Percentiles rank a stretch among this genome's conserved stretches.
phyloP scores from a whole-genome alignment of 2,797 vertebrate species.

The Aplochiton taeniatus region DNA sequence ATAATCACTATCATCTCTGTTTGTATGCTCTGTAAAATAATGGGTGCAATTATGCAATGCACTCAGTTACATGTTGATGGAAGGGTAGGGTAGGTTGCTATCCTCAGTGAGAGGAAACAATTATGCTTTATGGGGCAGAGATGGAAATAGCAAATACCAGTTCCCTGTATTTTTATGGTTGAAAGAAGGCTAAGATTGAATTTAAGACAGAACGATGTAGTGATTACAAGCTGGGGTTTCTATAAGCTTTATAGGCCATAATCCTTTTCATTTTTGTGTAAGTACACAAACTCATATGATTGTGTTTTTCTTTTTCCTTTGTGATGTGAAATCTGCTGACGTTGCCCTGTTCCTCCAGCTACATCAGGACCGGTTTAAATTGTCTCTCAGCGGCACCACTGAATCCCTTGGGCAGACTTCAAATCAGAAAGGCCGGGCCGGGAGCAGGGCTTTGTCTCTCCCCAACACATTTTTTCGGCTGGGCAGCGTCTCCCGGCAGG shows the following conservation, averaged over 20 bases:
- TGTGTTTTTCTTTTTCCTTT: constrained; percentile 47
- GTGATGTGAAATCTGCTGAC: constrained; percentile 59
- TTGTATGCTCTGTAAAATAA: constrained; percentile 9
- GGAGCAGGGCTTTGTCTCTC: constrained; percentile 33
- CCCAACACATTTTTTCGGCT: constrained; percentile 66
- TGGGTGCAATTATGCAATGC: constrained; percentile 19
- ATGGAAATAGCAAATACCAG: constrained; percentile 17
- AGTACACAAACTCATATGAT: too few relatives aligned
- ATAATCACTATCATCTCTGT: constrained; percentile 32
- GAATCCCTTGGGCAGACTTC: constrained; percentile 55
- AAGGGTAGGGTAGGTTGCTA: constrained; percentile 3
- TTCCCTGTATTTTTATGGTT: constrained; percentile 12
- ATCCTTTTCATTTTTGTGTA: too few relatives aligned
- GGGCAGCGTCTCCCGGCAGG: constrained; percentile 55
- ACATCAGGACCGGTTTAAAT: constrained; percentile 61
- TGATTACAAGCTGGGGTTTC: constrained; percentile 35
- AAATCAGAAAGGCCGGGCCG: constrained; percentile 64
- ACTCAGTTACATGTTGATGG: constrained; percentile 3
- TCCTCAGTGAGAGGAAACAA: constrained; percentile 16
- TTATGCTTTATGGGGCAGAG: constrained; percentile 18
- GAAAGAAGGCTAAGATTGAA: constrained; percentile 28
- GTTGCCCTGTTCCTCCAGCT: constrained; percentile 49
- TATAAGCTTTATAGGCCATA: too few relatives aligned
- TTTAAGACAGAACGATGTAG: constrained; percentile 12
- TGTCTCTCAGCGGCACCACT: constrained; percentile 48